These are phyloP conservation scores for Cerastoderma edule DNA, from an alignment of 2,888 invertebrate species.

Conservation along the genomic window DNA sequence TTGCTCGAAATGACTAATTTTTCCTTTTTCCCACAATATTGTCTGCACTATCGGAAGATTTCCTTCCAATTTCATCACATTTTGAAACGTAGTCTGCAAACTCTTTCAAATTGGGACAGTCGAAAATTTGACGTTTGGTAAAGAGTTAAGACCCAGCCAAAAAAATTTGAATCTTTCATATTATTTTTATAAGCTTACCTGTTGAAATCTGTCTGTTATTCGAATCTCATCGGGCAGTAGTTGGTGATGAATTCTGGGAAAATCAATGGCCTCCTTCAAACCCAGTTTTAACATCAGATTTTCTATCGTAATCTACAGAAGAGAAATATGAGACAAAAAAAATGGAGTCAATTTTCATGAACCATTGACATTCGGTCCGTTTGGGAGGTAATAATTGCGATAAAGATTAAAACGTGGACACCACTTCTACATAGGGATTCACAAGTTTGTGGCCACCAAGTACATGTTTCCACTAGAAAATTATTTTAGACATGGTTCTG, in stretches of 20 bases:
- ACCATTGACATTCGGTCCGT: no score
- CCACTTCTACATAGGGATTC: no score
- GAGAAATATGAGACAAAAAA: background rate
- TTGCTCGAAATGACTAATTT: no score
- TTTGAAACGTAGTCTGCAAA: background rate
- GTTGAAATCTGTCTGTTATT: slow-evolving; percentile 16
- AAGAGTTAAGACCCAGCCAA: background rate
- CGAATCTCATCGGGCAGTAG: slow-evolving; percentile 49
- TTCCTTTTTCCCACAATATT: no score
- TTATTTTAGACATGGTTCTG: no score
- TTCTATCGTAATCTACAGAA: slow-evolving; percentile 88
- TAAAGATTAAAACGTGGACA: no score
- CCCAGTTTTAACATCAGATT: slow-evolving; percentile 88
- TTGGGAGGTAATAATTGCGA: no score
- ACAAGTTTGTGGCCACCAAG: no score
- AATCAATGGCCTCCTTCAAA: slow-evolving; percentile 61
- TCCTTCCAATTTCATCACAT: no score
- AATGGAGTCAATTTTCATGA: background rate
- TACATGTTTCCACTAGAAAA: no score
- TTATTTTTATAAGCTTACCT: background rate
- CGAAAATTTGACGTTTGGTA: background rate
- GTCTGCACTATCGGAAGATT: no score
- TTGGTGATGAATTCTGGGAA: slow-evolving; percentile 63
- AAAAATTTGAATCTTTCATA: background rate
- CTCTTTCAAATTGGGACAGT: background rate